A percentile compares a stretch with the other conserved stretches of the same genome.
Evolutionary conservation across 2,888 invertebrate genomes (phyloP).

Genomic region (Agrypnus murinus): DNA sequence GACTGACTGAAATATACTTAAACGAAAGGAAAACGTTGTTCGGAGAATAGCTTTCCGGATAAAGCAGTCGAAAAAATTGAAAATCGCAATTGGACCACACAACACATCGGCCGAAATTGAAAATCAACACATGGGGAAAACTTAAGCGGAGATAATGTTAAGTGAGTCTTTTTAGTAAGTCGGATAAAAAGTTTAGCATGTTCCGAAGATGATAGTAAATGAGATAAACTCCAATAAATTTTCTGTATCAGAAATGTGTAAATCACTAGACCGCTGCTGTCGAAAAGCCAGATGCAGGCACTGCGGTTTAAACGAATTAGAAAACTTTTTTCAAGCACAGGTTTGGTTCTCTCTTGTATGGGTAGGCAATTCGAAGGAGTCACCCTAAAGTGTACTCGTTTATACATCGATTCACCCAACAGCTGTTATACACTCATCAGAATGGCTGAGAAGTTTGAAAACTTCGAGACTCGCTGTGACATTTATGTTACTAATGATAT

Average conservation of each 20-base stretch:
- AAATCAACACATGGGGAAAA: constrained; percentile 31
- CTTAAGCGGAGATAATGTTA: background rate
- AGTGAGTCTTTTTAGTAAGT: too few relatives aligned
- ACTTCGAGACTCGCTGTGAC: constrained; percentile 64
- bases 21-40: constrained; percentile 33
- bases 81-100: constrained; percentile 31
- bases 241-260: background rate
- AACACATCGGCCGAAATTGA: constrained; percentile 28
- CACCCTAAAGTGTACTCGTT: constrained; percentile 59
- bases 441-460: constrained; percentile 64
- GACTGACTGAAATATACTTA: constrained; percentile 37
- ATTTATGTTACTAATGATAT: constrained; percentile 64
- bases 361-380: constrained; percentile 38
- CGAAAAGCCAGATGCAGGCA: constrained; percentile 10
- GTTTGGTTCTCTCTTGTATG: constrained; percentile 43
- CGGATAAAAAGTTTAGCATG: too few relatives aligned
- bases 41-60: constrained; percentile 37
- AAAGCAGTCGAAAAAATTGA: constrained; percentile 37
- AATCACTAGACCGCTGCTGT: background rate
- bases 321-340: constrained; percentile 35
- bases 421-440: constrained; percentile 67
- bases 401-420: constrained; percentile 65
- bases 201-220: too few relatives aligned
- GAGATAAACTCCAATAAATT: too few relatives aligned
- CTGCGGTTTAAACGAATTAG: constrained; percentile 46